A percentile compares a stretch with the other conserved stretches of the same genome.
phyloP scores from a whole-genome alignment of 2,113 vertebrate genomes.

The Mixornis gularis region DNA sequence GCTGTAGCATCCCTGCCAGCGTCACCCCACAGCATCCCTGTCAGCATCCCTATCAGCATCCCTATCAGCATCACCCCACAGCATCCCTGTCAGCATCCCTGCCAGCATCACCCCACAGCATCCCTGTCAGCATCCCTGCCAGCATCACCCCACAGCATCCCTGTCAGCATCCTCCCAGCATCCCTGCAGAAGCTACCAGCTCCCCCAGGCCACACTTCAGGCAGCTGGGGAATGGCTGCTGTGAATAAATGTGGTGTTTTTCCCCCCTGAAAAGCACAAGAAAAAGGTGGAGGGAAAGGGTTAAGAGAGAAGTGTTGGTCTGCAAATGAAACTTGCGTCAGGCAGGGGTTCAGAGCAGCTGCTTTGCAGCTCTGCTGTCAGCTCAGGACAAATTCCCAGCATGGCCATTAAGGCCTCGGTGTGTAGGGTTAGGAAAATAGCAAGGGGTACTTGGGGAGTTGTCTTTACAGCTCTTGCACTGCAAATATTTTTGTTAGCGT shows the following conservation, averaged over 20 bases:
- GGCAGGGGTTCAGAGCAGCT: conserved; percentile 35
- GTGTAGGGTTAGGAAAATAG: conserved; percentile 68
- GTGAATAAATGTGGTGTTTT: background rate
- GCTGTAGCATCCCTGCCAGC: background rate
- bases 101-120: background rate
- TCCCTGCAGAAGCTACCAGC: background rate
- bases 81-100: background rate
- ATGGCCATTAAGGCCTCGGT: conserved; percentile 55
- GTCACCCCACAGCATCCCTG: background rate
- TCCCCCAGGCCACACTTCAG: background rate
- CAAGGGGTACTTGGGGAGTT: conserved; percentile 32
- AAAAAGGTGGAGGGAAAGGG: conserved; percentile 31
- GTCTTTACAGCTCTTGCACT: conserved; percentile 49
- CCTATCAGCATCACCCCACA: no score
- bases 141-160: background rate
- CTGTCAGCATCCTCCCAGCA: background rate
- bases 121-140: background rate
- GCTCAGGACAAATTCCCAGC: conserved; percentile 63
- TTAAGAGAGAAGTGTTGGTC: conserved; percentile 43
- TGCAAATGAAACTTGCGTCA: conserved; percentile 46
- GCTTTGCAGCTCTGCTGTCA: conserved; percentile 45
- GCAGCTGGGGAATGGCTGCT: background rate
- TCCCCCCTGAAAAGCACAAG: background rate
- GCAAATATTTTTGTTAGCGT: conserved; percentile 24
- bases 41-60: background rate